A percentile compares a stretch with the other conserved stretches of the same genome.
Evolutionary conservation across 2,888 invertebrate species (phyloP).

Genomic region (Cordilura impudica): DNA sequence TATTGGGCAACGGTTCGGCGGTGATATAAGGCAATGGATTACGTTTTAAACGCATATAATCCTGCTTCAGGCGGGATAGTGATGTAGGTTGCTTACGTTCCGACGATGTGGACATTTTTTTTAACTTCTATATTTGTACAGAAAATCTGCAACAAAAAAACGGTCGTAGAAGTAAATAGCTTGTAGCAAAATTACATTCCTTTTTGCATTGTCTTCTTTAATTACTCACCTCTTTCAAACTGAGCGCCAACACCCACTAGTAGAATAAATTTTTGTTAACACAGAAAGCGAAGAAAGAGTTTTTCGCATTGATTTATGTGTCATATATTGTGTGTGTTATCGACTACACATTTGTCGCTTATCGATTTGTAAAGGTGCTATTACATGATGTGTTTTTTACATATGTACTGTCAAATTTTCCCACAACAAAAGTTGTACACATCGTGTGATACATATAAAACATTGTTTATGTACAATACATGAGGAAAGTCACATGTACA

Average conservation of each 20-base stretch:
- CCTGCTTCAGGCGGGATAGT: slow-evolving; percentile 93
- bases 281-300: not conserved
- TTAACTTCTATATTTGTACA: slow-evolving; percentile 53
- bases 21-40: slow-evolving; percentile 98
- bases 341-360: slow-evolving; percentile 2
- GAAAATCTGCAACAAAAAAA: not conserved
- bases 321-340: slow-evolving; percentile 11
- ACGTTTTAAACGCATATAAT: slow-evolving; percentile 94
- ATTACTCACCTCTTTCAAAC: not conserved
- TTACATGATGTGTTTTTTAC: too few species aligned
- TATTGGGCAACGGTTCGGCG: slow-evolving; percentile 95
- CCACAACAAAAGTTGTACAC: too few species aligned
- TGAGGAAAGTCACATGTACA: too few species aligned
- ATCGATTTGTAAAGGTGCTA: slow-evolving; percentile 37
- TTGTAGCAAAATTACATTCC: slow-evolving; percentile 14
- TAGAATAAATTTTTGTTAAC: too few species aligned
- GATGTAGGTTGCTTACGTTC: slow-evolving; percentile 81
- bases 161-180: too few species aligned
- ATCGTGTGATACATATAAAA: too few species aligned
- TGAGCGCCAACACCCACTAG: not conserved
- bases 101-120: slow-evolving; percentile 66
- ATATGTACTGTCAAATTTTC: too few species aligned
- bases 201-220: not conserved
- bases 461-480: too few species aligned
- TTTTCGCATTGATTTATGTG: slow-evolving; percentile 30